Base-by-base conservation (phyloP, 1,140 invertebrate genomes). In the Hylaeus anthracinus region DNA sequence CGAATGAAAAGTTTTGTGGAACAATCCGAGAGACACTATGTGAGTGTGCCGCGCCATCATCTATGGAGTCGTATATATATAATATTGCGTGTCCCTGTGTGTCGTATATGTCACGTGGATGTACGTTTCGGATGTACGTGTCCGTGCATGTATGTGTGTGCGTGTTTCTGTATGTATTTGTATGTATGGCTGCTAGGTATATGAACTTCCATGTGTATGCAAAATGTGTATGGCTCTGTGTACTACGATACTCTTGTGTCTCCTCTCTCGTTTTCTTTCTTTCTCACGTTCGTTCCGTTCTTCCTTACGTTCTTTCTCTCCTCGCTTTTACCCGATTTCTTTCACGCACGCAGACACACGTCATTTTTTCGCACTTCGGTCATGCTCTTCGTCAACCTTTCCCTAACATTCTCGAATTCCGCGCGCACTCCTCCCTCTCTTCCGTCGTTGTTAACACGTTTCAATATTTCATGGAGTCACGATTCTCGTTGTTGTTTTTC, bases 21-120 rank as follows among this genome's bases (percentile, higher is more conserved):
- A 94, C 92, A 93, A 94, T 93, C 93, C 93, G 93, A 93, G 93
- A 93, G 93, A 94, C 92, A 94, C 92, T 93, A 93, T 93, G 92
- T 93, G 92, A 93, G 92, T 93, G 92, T 93, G 92, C 93, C 92
- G 92, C 92, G 93, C 92, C 93, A 93, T 93, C 93, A 93, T 93
- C 93, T 93, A 93, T 93, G 92, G 93, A 93, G 93, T 93, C 93
- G 92, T 93, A 93, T 93, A 93, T 93, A 92, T 92, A 93, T 92
- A 92, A 92, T 92, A 92, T 91, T 88, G 90, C 92, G 91, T 93
- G 91, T 92, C 86, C 89, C 88, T 88, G 85, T 87, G 79, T 86
- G 70, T 87, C 82, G 72, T 72, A 73, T 79, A 87, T 88, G 72
- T 85, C 73, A 66, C 55, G 65, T 82, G 74, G 75, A 82, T 69